Percentiles rank a stretch among this genome's conserved stretches.
Conservation (phyloP, 2,797 vertebrate genomes). For the Brachyrhaphis roseni region DNA sequence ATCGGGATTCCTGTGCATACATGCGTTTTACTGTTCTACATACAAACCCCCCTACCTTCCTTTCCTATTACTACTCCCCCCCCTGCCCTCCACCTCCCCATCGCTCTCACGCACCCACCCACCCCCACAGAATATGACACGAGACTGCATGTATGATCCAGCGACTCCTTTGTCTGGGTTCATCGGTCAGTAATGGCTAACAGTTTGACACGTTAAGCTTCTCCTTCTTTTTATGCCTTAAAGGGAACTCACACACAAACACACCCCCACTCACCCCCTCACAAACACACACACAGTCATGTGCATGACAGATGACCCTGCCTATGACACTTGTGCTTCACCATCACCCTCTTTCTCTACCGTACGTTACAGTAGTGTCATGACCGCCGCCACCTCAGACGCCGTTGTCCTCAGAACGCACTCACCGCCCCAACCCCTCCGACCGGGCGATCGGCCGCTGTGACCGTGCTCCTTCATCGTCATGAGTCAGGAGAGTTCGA, state of each 20-base stretch:
- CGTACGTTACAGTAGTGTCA: slow-evolving; percentile 67
- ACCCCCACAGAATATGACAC: slow-evolving; percentile 32
- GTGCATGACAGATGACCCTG: slow-evolving; percentile 60
- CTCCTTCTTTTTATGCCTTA: background rate
- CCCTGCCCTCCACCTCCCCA: background rate
- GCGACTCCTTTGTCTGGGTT: slow-evolving; percentile 73
- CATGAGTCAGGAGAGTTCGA: slow-evolving; percentile 70
- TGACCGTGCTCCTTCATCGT: slow-evolving; percentile 70
- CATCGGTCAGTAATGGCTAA: slow-evolving; percentile 57
- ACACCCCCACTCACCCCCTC: slow-evolving; percentile 7
- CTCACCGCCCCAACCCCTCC: slow-evolving; percentile 46
- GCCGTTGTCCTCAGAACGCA: slow-evolving; percentile 69
- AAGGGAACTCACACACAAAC: background rate
- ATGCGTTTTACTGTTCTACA: slow-evolving; percentile 35
- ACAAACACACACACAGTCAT: slow-evolving; percentile 46
- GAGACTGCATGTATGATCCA: slow-evolving; percentile 66
- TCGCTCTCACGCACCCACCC: background rate
- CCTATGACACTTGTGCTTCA: slow-evolving; percentile 44
- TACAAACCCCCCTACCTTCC: background rate
- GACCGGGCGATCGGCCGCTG: slow-evolving; percentile 68
- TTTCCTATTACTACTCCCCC: background rate
- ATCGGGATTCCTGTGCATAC: slow-evolving; percentile 42
- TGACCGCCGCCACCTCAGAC: slow-evolving; percentile 51
- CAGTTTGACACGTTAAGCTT: slow-evolving; percentile 38
- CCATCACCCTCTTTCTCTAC: slow-evolving; percentile 53